Percentiles rank a stretch among this genome's conserved stretches.
phyloP scores from a whole-genome alignment of 1,140 invertebrate species.

The Drosophila orosa region DNA sequence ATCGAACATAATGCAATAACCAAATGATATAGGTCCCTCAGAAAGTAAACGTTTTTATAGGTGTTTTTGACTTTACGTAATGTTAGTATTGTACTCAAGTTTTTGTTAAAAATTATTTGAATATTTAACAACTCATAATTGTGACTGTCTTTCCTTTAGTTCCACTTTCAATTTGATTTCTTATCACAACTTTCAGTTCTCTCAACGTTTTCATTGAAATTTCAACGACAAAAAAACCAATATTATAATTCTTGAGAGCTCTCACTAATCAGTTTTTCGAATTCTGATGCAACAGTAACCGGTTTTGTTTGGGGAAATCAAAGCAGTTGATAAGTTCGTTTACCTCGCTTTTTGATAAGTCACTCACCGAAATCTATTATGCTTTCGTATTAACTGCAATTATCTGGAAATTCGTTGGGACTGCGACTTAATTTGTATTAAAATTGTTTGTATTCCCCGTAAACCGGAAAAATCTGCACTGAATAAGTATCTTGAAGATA shows the following conservation, averaged over 20 bases:
- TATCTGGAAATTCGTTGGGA: constrained; percentile 33
- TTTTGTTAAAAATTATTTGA: neutral
- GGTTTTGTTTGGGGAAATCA: constrained; percentile 15
- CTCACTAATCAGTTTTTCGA: constrained; percentile 10
- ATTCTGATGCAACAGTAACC: constrained; percentile 27
- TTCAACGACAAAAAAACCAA: neutral
- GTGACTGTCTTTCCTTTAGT: neutral
- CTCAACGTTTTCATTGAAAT: neutral
- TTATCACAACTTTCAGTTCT: neutral
- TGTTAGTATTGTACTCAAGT: neutral
- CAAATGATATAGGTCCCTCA: constrained; percentile 23
- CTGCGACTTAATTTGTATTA: constrained; percentile 33
- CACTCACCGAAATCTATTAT: constrained; percentile 38
- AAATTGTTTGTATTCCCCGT: constrained; percentile 16
- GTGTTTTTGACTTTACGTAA: constrained; percentile 8
- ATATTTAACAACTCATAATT: neutral
- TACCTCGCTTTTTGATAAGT: constrained; percentile 14
- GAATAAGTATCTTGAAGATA: constrained; percentile 56
- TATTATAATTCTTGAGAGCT: constrained; percentile 19
- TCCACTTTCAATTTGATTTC: neutral
- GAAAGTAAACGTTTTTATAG: neutral
- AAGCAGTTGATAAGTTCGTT: constrained; percentile 33
- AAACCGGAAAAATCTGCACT: constrained; percentile 65
- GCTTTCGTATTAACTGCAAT: constrained; percentile 42
- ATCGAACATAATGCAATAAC: constrained; percentile 15